Conservation (phyloP, 2,113 vertebrate genomes). For the Vanacampus margaritifer region DNA sequence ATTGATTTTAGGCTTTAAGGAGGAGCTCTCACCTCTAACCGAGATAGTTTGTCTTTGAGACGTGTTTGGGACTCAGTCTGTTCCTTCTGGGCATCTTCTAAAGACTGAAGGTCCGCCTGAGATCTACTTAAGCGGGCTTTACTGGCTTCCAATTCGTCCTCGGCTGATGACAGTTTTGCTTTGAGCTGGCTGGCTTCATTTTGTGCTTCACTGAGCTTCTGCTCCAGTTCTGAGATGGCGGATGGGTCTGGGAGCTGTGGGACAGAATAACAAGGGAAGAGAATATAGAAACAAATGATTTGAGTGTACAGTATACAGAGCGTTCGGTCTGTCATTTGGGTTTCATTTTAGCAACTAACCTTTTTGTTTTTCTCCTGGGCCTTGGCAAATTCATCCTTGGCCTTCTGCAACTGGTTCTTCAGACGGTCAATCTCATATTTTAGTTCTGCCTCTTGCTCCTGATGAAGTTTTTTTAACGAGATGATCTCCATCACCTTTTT, state of each 20-base stretch:
- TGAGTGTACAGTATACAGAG: too few species aligned
- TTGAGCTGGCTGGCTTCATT: slow-evolving; percentile 73
- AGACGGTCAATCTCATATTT: slow-evolving; percentile 72
- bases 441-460: slow-evolving; percentile 75
- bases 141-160: slow-evolving; percentile 78
- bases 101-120: slow-evolving; percentile 36
- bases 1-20: not conserved
- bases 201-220: slow-evolving; percentile 65
- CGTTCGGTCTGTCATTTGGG: not conserved
- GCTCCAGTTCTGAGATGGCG: slow-evolving; percentile 75
- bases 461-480: slow-evolving; percentile 74
- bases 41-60: slow-evolving; percentile 61
- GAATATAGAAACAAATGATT: not conserved
- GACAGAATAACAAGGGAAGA: not conserved
- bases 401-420: slow-evolving; percentile 72
- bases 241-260: slow-evolving; percentile 76
- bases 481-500: slow-evolving; percentile 81
- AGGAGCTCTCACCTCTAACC: slow-evolving; percentile 64
- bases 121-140: slow-evolving; percentile 66
- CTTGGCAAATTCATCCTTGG: slow-evolving; percentile 72
- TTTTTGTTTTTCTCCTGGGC: slow-evolving; percentile 70
- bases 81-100: slow-evolving; percentile 43
- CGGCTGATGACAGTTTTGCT: slow-evolving; percentile 68
- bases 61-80: slow-evolving; percentile 46
- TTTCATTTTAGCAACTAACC: slow-evolving; percentile 38